Percentiles rank a stretch among this genome's conserved stretches.
These are phyloP conservation scores for Meloidogyne exigua DNA, from an alignment of 1,140 invertebrate species.

Conservation along the genomic window DNA sequence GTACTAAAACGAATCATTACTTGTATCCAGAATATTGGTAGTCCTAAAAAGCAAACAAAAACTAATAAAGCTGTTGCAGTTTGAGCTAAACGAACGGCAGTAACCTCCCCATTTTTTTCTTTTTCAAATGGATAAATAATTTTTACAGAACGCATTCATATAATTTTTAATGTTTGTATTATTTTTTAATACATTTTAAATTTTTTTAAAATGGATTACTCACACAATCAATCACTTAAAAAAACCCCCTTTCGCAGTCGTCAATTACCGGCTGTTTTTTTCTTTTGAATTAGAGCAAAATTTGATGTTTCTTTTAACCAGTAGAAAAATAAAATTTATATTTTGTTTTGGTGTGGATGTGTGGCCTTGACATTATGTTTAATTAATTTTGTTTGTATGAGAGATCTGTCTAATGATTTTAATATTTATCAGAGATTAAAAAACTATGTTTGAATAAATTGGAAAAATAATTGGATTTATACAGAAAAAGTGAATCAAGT, in stretches of 20 bases:
- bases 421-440: background rate
- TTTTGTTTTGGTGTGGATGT: background rate
- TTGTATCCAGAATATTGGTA: slow-evolving; percentile 1
- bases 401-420: background rate
- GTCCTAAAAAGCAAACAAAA: slow-evolving; percentile 1
- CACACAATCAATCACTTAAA: background rate
- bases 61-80: background rate
- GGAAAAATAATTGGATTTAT: background rate
- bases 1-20: slow-evolving; percentile 1
- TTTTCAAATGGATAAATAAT: background rate
- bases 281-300: background rate
- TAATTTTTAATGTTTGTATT: background rate
- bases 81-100: background rate
- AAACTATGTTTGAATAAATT: background rate
- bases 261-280: slow-evolving; percentile 3
- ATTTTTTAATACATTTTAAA: background rate
- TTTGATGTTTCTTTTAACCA: background rate
- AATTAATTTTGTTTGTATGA: background rate
- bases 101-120: background rate
- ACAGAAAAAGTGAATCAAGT: too few species aligned
- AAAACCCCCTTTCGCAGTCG: background rate
- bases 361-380: background rate
- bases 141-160: slow-evolving; percentile 4
- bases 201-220: background rate
- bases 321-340: background rate